Evolutionary conservation across 1,140 invertebrate genomes (phyloP).

Genomic region (Aplysia californica): DNA sequence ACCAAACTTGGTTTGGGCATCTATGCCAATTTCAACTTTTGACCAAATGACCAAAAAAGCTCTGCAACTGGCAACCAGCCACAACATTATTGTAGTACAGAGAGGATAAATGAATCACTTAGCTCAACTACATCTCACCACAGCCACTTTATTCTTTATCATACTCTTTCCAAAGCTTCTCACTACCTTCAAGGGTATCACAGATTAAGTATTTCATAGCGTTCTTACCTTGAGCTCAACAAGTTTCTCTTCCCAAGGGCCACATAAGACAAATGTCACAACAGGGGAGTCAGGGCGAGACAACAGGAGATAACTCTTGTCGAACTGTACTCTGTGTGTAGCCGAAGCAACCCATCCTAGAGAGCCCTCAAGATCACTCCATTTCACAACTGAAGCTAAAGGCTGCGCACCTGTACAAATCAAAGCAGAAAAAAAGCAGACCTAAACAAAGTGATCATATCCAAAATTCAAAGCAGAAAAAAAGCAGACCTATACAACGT

Average conservation of each 20-base stretch:
- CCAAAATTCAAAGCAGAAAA: neutral
- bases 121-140: neutral
- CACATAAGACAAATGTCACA: constrained; percentile 21
- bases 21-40: neutral
- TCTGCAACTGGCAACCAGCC: too few relatives aligned
- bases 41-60: too few relatives aligned
- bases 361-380: neutral
- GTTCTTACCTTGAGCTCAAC: constrained; percentile 18
- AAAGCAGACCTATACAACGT: neutral
- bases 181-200: neutral
- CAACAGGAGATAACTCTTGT: constrained; percentile 9
- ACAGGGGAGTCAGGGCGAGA: neutral
- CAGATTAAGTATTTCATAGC: too few relatives aligned
- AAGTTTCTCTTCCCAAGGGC: neutral
- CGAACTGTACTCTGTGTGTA: neutral
- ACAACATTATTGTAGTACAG: too few relatives aligned
- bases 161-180: neutral
- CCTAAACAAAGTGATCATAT: too few relatives aligned
- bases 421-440: neutral
- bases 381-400: neutral
- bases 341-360: neutral
- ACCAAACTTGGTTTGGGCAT: neutral
- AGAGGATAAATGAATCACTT: neutral
- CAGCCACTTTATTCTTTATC: neutral
- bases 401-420: constrained; percentile 7